Percentiles rank a stretch among this genome's conserved stretches.
Conservation (phyloP, 2,113 vertebrate genomes). For the Dendrocopos noguchii region DNA sequence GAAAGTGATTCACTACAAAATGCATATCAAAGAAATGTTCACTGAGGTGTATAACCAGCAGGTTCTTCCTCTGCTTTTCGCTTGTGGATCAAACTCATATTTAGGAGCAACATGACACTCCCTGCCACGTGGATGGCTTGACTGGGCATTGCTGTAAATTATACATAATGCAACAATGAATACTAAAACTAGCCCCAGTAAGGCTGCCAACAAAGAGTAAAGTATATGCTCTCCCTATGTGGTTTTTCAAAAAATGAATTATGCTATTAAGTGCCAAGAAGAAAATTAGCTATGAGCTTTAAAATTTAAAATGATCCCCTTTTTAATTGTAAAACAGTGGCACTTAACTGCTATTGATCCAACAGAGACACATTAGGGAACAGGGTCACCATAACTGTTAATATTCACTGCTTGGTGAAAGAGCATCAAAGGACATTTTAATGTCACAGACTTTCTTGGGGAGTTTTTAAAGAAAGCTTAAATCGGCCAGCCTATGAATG, state of each 20-base stretch:
- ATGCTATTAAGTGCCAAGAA: slow-evolving; percentile 83
- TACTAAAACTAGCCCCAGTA: slow-evolving; percentile 45
- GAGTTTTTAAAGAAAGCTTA: slow-evolving; percentile 94
- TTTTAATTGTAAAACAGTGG: slow-evolving; percentile 99
- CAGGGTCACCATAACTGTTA: slow-evolving; percentile 98
- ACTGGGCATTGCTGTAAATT: slow-evolving; percentile 45
- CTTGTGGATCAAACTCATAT: background rate
- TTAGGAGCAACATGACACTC: slow-evolving; percentile 36
- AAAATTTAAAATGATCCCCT: slow-evolving; percentile 86
- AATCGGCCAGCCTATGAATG: slow-evolving; percentile 92
- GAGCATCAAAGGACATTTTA: slow-evolving; percentile 99
- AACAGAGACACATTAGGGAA: slow-evolving; percentile 94
- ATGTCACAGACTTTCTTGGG: slow-evolving; percentile 98
- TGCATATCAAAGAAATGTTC: background rate
- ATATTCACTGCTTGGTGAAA: slow-evolving; percentile 97
- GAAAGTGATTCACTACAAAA: background rate
- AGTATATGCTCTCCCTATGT: slow-evolving; percentile 72
- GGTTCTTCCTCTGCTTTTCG: background rate
- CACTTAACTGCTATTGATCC: slow-evolving; percentile 99
- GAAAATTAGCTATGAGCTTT: slow-evolving; percentile 86
- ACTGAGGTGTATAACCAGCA: background rate
- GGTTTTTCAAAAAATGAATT: slow-evolving; percentile 85
- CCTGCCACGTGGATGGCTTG: background rate
- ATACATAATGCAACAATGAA: slow-evolving; percentile 40
- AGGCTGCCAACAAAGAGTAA: slow-evolving; percentile 54